These are phyloP conservation scores for Peromyscus maniculatus DNA, from an alignment of 2,113 vertebrate species.

Conservation along the genomic window DNA sequence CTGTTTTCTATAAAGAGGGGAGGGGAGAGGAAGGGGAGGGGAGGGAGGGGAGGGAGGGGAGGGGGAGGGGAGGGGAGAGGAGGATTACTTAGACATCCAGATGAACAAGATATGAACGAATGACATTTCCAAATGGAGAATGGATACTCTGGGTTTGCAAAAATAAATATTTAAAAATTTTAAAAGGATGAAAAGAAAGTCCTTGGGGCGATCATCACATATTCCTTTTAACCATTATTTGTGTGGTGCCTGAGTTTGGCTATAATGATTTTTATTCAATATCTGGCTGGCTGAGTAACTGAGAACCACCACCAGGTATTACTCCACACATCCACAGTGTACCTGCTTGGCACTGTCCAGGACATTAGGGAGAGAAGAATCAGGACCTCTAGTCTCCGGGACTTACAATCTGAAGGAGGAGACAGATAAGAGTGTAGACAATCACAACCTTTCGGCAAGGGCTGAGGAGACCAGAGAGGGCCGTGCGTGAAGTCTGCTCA, in stretches of 20 bases:
- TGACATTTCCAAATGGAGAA: constrained; percentile 11
- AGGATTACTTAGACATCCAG: background rate
- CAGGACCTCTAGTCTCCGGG: background rate
- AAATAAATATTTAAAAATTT: background rate
- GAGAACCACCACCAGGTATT: no score
- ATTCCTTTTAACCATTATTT: constrained; percentile 48
- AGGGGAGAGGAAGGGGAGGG: no score
- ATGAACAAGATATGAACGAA: constrained; percentile 14
- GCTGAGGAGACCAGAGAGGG: background rate
- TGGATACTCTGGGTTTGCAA: background rate
- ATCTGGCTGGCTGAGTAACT: background rate
- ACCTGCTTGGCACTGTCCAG: background rate
- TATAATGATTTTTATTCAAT: background rate
- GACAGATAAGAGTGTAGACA: background rate
- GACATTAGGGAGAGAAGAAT: background rate
- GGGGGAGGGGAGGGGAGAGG: background rate
- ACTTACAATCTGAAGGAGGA: background rate
- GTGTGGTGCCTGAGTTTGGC: rapidly evolving
- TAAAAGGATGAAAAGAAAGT: background rate
- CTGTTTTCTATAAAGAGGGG: background rate
- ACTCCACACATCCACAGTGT: no score
- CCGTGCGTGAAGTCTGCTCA: background rate
- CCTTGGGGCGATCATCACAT: background rate
- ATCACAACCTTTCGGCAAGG: rapidly evolving
- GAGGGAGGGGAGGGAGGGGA: no score